phyloP scores from a whole-genome alignment of 2,888 invertebrate genomes.

The Zele albiditarsus region DNA sequence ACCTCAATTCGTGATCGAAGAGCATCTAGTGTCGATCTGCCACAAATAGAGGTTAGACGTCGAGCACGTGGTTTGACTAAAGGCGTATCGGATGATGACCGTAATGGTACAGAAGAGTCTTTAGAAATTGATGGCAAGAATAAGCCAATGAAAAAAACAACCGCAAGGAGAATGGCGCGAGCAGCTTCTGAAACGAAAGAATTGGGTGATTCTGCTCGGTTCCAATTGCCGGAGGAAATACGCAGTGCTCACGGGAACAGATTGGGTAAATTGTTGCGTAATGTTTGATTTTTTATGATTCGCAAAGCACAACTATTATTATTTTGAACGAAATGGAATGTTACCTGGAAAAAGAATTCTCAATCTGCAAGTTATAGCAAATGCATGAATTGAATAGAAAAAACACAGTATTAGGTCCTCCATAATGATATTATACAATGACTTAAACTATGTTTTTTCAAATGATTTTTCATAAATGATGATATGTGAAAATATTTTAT shows the following conservation, averaged over 20 bases:
- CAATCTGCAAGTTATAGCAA: too few species aligned
- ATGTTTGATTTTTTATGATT: constrained; percentile 25
- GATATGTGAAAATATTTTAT: too few species aligned
- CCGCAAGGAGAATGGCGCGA: constrained; percentile 52
- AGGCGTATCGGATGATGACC: constrained; percentile 47
- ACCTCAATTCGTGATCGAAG: constrained; percentile 51
- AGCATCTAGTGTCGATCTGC: constrained; percentile 61
- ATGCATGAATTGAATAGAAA: too few species aligned
- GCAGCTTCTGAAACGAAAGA: constrained; percentile 49
- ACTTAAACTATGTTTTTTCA: too few species aligned
- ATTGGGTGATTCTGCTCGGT: constrained; percentile 48
- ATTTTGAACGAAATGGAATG: not conserved
- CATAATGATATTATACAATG: too few species aligned
- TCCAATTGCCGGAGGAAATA: constrained; percentile 58
- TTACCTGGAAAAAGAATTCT: too few species aligned
- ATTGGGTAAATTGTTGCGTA: not conserved
- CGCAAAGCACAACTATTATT: not conserved
- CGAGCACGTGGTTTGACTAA: constrained; percentile 53
- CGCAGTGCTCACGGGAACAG: constrained; percentile 49
- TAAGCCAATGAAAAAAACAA: constrained; percentile 45
- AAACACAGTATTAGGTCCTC: too few species aligned
- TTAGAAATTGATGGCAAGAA: not conserved
- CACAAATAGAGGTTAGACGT: constrained; percentile 48
- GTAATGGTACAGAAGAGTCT: constrained; percentile 37
- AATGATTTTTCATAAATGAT: too few species aligned